Conservation (phyloP, 2,113 vertebrate species). For the Falcunculus frontatus region DNA sequence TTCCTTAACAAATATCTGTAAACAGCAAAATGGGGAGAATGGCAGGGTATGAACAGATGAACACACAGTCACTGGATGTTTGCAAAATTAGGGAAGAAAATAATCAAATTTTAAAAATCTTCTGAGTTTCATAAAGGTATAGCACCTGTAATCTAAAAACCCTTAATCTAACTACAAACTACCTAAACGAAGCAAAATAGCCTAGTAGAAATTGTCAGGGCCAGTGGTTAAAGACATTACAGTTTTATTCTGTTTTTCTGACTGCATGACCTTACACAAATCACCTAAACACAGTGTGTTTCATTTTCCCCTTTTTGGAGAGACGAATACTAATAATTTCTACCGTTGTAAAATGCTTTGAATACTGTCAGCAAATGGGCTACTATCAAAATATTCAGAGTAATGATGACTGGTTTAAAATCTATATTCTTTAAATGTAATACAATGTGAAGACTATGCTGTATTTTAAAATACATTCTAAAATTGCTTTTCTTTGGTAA, state of each 20-base stretch:
- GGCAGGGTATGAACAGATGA: not conserved
- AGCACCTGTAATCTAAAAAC: not conserved
- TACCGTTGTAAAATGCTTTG: conserved; percentile 8
- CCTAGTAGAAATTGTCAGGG: not conserved
- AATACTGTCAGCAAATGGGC: not conserved
- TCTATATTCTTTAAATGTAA: not conserved
- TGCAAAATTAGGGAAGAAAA: not conserved
- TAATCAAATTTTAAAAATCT: not conserved
- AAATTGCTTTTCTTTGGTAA: conserved; percentile 20
- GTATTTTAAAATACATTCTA: conserved; percentile 5
- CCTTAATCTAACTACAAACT: not conserved
- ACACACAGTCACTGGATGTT: not conserved
- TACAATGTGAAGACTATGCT: not conserved
- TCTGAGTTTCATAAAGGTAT: not conserved
- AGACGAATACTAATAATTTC: not conserved
- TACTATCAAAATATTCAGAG: conserved; percentile 7
- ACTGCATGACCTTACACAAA: not conserved
- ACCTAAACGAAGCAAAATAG: not conserved
- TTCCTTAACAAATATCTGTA: not conserved
- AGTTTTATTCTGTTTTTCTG: not conserved
- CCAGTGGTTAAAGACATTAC: not conserved
- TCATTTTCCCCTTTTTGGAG: not conserved
- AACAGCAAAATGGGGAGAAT: not conserved
- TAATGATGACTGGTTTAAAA: not conserved
- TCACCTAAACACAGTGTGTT: not conserved